Base-by-base conservation (phyloP, 2,113 vertebrate genomes). In the Tachysurus fulvidraco region DNA sequence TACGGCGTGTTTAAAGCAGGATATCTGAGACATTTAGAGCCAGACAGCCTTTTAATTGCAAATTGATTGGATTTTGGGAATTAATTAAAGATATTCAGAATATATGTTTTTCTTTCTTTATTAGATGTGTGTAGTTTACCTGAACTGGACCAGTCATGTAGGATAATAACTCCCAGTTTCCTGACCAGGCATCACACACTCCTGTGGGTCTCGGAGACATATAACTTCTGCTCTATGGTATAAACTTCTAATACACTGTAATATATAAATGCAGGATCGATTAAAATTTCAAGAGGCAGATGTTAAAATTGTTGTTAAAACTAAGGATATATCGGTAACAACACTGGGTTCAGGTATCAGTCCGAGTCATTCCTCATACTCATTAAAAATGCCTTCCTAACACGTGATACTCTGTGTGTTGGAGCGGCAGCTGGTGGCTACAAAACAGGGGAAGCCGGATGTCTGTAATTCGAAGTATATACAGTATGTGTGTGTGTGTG, bases 381-480 rank as follows among this genome's bases (percentile, higher is more conserved):
- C 78, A 80, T 81, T 81, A 60, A 81, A 81, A 81, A 81, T 81
- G 19, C 78, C 59, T 81, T 19, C 78, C 2, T 60, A 41, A 5
- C 30, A 81, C 6, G 36, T 60, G 78, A 60, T 81, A 60, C 54
- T 60, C 30, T 25, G 55, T 60, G 78, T 80, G 78, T 30, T 23
- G 60, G 30, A 44, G 55, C 60, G 78, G 14, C 78, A 81, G 78
- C 78, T 81, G 78, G 78, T 44, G 21, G 30, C 19, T 60, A 60
- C 41, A 81, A 52, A 60, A 41, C 7, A 36, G 21, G 12, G 12
- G 19, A 60, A 8, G 55, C 11, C 78, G 41, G 78, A 11, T 60
- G 55, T 41, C 28, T 59, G 19, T 59, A 59, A 59, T 36, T 57
- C 14, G 3, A 54, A 74, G 71, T 50, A 77, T 28, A 10, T 7